Conservation (phyloP, 1,140 invertebrate species). For the Drosophila littoralis region DNA sequence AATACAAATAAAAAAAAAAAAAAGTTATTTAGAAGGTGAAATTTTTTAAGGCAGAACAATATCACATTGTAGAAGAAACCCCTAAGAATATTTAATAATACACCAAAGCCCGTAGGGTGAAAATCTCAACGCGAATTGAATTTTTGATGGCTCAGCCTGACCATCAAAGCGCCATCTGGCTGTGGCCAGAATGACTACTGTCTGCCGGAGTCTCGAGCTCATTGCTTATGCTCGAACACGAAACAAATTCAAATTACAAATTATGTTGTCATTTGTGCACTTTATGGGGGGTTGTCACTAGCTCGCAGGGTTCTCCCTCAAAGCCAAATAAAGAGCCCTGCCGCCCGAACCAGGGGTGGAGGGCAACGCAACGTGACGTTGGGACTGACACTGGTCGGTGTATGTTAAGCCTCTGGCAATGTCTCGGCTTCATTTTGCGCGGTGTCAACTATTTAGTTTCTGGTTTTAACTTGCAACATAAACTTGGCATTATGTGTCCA, state of each 20-base stretch:
- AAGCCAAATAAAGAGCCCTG: background rate
- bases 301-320: background rate
- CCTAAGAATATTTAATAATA: too few species aligned
- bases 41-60: too few species aligned
- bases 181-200: background rate
- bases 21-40: too few species aligned
- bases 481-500: constrained; percentile 73
- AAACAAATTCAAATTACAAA: constrained; percentile 84
- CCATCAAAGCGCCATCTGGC: constrained; percentile 12
- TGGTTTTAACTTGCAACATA: constrained; percentile 78
- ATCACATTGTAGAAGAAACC: too few species aligned
- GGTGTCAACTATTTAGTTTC: constrained; percentile 83
- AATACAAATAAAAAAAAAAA: too few species aligned
- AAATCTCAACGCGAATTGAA: constrained; percentile 22
- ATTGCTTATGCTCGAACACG: constrained; percentile 81
- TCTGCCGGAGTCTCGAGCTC: constrained; percentile 37
- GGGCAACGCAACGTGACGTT: constrained; percentile 23
- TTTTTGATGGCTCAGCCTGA: constrained; percentile 17
- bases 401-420: constrained; percentile 54
- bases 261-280: constrained; percentile 78
- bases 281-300: constrained; percentile 48
- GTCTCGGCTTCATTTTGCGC: constrained; percentile 52
- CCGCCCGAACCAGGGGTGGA: background rate
- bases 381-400: constrained; percentile 18
- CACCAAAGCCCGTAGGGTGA: background rate